Base-by-base conservation (phyloP, 2,888 invertebrate species). In the Chymomyza amoena region DNA sequence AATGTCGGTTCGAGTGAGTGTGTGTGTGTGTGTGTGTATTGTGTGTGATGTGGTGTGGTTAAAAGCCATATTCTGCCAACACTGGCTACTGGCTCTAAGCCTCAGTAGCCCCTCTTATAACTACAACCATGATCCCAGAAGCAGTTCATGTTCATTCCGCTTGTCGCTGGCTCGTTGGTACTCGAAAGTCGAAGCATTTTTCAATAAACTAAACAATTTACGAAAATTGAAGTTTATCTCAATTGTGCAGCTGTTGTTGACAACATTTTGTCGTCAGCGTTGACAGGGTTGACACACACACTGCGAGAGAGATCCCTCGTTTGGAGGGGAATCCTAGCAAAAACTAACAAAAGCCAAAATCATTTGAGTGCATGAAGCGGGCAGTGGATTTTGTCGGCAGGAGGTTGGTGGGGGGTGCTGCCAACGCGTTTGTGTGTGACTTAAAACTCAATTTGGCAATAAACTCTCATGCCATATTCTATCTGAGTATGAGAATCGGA, bases 211-310 rank as follows among this genome's bases (percentile, higher is more conserved):
- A 89, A 86, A 89, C 88, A 88, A 84, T 84, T 88, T 84, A 83
- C 88, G 88, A 85, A 85, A 88, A 85, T 85, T 87, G 85, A 87
- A 85, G 85, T 89, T 88, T 88, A 89, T 88, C 87, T 89, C 87
- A 89, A 89, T 88, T 87, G 89, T 88, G 89, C 87, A 85, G 85
- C 88, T 88, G 85, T 79, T 88, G 86, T 88, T 88, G 89, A 88
- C 87, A 82, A 88, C 81, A 86, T 81, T 79, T 74, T 81, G 81
- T 81, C 81, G 75, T 76, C 73, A 68, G 73, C 80, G 50, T 62
- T 62, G 52, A 20, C 51, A 63, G 20, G 25, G 13, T n/a, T 20
- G 13, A 52, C 32, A 18, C 51, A 51, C 51, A 63, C 20, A 52
- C 2, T 50, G 28, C 5, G 20, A 54, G 16, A n/a, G 18, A 54